Evolutionary conservation across 2,888 invertebrate genomes (phyloP).

Genomic region (Harpalus rufipes): DNA sequence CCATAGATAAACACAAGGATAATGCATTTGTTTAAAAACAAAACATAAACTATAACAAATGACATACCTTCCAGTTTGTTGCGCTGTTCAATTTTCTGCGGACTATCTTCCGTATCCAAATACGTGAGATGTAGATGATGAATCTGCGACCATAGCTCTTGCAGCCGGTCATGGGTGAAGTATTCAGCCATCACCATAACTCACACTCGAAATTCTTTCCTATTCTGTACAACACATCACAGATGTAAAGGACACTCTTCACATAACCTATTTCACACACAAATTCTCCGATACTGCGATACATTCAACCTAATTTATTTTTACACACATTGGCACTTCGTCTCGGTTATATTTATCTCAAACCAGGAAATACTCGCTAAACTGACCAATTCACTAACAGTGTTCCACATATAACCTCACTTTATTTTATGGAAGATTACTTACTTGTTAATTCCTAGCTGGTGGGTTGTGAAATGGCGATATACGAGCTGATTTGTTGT

Average conservation of each 20-base stretch:
- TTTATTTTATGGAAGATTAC: constrained; percentile 4
- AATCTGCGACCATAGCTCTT: constrained; percentile 86
- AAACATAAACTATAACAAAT: too few relatives aligned
- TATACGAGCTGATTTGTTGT: constrained; percentile 17
- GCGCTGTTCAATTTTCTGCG: constrained; percentile 86
- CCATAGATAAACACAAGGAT: too few relatives aligned
- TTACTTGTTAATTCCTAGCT: constrained; percentile 41
- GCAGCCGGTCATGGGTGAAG: constrained; percentile 80
- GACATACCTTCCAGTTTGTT: constrained; percentile 86
- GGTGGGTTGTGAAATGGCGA: constrained; percentile 23
- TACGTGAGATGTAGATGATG: constrained; percentile 88
- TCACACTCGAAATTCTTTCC: background rate
- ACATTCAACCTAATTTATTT: constrained; percentile 61
- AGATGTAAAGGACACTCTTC: background rate
- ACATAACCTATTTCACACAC: constrained; percentile 60
- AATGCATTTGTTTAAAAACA: too few relatives aligned
- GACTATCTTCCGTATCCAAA: constrained; percentile 89
- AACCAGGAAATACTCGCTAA: constrained; percentile 65
- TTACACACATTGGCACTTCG: constrained; percentile 65
- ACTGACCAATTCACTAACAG: constrained; percentile 57
- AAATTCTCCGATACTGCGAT: background rate
- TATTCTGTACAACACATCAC: too few relatives aligned
- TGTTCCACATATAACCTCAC: constrained; percentile 58
- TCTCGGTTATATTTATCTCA: constrained; percentile 64
- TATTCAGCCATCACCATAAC: constrained; percentile 78